These are phyloP conservation scores for Phocoena sinus DNA, from an alignment of 2,113 vertebrate species.

Conservation along the genomic window DNA sequence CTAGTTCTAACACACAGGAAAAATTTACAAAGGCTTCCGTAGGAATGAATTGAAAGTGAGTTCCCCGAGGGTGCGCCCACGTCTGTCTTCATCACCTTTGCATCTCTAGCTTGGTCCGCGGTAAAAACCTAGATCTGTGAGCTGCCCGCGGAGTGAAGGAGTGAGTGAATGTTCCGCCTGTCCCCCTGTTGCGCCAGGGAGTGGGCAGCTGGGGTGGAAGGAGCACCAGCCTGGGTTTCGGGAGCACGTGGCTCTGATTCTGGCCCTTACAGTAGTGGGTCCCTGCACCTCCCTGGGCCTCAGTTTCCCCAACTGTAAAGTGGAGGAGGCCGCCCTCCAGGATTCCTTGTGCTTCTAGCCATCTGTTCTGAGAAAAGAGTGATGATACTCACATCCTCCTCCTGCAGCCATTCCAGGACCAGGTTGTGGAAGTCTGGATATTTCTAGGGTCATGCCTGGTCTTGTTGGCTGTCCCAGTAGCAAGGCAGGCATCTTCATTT, in stretches of 20 bases:
- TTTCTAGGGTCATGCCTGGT: not conserved
- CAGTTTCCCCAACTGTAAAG: not conserved
- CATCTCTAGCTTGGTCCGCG: not conserved
- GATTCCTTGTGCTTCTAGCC: not conserved
- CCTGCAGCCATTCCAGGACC: not conserved
- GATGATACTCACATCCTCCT: not conserved
- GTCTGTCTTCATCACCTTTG: no score
- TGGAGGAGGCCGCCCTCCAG: not conserved
- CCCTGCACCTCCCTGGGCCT: not conserved
- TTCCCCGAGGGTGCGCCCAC: rapidly evolving
- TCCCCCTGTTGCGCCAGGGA: rapidly evolving
- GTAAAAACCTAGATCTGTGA: not conserved
- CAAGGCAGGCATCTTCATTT: not conserved
- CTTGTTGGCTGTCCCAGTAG: not conserved
- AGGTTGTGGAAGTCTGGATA: not conserved
- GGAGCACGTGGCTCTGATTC: not conserved
- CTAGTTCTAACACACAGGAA: not conserved
- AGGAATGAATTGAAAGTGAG: not conserved
- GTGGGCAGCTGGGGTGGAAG: not conserved
- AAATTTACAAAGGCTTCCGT: not conserved
- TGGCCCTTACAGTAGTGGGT: not conserved
- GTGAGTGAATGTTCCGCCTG: no score
- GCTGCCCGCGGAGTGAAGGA: not conserved
- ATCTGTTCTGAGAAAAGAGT: not conserved
- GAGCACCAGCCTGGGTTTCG: not conserved